Evolutionary conservation across 35 echinoderm and acorn worm species (phyloP), one percentile per base, ranked within the genome.

Genomic region (Lytechinus pictus): DNA sequence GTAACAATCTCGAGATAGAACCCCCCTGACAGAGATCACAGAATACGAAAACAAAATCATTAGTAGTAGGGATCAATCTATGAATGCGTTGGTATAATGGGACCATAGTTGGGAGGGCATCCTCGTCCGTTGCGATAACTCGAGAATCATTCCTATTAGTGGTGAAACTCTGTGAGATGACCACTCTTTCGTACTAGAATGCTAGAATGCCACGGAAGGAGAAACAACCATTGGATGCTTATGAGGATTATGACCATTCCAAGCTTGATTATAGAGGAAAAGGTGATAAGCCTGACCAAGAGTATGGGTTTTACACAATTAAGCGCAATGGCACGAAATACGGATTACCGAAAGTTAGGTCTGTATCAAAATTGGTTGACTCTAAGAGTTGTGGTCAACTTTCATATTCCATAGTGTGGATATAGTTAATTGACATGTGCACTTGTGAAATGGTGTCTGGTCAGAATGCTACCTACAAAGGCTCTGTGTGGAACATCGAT

Each of bases 261-360:
- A 54, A 93, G 55, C 54, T 44, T 44, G 33, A 55, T 12, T 57
- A 54, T 24, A n/a, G 28, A 24, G 55, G 53, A 33, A 28, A 93
- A 10, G 27, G 53, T 24, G 55, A 93, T 10, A 55, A 55, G 9
- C 92, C 1, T 24, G 92, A 93, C 13, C 55, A 33, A 55, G 54
- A 93, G 9, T 93, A 93, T 57, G 92, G 54, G 57, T 93, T 93
- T 54, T 93, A 93, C 53, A 93, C 92, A 10, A 57, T 93, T 27
- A 57, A 27, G 27, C 92, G 54, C 10, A 93, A 93, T 55, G 53
- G 53, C 53, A 93, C 92, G 9, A 33, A 93, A 28, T 93, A 93
- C 54, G 92, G 29, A 4, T 53, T 93, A 19, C 92, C 92, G 9
- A 93, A 54, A 93, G 55, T 93, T 0, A 93, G 92, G 92, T 93